phyloP scores from a whole-genome alignment of 2,797 vertebrate species.

The Thalassophryne amazonica region DNA sequence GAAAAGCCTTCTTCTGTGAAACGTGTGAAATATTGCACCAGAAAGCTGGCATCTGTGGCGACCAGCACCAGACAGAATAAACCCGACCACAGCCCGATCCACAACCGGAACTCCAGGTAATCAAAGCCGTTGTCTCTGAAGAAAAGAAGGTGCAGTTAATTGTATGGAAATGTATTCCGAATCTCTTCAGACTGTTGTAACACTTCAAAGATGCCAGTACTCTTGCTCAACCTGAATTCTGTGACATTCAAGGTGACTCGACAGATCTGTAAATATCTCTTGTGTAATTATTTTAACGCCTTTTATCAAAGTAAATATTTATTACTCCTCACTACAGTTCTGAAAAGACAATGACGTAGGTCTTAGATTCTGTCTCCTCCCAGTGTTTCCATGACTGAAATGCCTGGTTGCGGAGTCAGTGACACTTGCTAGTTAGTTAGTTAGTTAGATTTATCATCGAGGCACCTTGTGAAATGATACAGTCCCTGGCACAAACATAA shows the following conservation, averaged over 20 bases:
- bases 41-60: constrained; percentile 94
- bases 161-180: background rate
- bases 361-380: too few species aligned
- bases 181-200: background rate
- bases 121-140: constrained; percentile 90
- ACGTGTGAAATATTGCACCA: constrained; percentile 97
- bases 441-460: too few species aligned
- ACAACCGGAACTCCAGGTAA: constrained; percentile 96
- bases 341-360: too few species aligned
- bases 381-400: too few species aligned
- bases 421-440: too few species aligned
- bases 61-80: constrained; percentile 90
- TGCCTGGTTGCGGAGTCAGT: too few species aligned
- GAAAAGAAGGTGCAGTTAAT: background rate
- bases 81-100: constrained; percentile 97
- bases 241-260: too few species aligned
- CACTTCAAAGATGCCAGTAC: background rate
- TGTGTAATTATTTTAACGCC: too few species aligned
- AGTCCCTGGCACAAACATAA: too few species aligned
- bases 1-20: constrained; percentile 98
- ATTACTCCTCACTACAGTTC: too few species aligned
- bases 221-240: background rate
- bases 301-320: too few species aligned
- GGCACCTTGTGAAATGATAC: too few species aligned
- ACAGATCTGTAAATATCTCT: background rate